Evolutionary conservation across 1,140 invertebrate species (phyloP).

Genomic region (Coboldia fuscipes): DNA sequence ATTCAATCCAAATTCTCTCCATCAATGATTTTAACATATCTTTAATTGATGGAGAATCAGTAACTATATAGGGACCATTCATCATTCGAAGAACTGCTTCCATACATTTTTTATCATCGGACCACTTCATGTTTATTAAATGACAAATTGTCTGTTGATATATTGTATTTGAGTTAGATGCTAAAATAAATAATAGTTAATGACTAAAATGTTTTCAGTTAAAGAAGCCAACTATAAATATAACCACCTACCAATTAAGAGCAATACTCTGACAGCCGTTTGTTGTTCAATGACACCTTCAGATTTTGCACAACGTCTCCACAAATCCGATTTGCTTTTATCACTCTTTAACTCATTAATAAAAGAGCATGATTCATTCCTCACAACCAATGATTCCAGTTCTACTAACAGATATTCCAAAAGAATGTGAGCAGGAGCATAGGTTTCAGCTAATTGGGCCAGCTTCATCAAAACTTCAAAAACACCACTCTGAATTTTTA

Average conservation of each 20-base stretch:
- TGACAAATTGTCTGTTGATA: slow-evolving; percentile 16
- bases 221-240: neutral
- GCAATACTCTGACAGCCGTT: slow-evolving; percentile 23
- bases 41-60: slow-evolving; percentile 23
- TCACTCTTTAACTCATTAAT: slow-evolving; percentile 14
- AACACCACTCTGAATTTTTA: slow-evolving; percentile 13
- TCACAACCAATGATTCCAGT: slow-evolving; percentile 15
- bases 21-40: slow-evolving; percentile 23
- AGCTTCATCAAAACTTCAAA: slow-evolving; percentile 13
- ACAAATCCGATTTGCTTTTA: slow-evolving; percentile 15
- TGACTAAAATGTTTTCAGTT: neutral
- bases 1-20: slow-evolving; percentile 11
- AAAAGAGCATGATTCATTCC: slow-evolving; percentile 13
- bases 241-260: slow-evolving; percentile 17
- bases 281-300: slow-evolving; percentile 21
- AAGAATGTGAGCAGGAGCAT: slow-evolving; percentile 22
- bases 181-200: slow-evolving; percentile 8
- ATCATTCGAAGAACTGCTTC: slow-evolving; percentile 26
- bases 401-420: slow-evolving; percentile 27
- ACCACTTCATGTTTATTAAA: slow-evolving; percentile 11
- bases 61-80: slow-evolving; percentile 20
- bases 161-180: slow-evolving; percentile 17
- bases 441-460: slow-evolving; percentile 13
- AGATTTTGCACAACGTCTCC: slow-evolving; percentile 14
- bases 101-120: slow-evolving; percentile 13